These are phyloP conservation scores for Phocoena phocoena DNA, from an alignment of 2,113 vertebrate genomes.

Conservation along the genomic window DNA sequence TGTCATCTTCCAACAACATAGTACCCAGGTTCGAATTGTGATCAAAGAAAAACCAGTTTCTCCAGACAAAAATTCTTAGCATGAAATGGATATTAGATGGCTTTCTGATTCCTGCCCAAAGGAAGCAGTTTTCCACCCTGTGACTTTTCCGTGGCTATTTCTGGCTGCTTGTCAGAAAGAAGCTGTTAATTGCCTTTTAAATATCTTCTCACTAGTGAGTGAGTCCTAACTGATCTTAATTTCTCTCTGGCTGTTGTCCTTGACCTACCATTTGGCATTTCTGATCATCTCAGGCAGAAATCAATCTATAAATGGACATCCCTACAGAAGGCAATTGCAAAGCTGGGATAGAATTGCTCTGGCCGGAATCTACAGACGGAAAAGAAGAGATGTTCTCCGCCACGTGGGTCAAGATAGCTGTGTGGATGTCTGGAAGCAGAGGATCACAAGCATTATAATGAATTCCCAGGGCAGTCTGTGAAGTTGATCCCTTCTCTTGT, in stretches of 20 bases:
- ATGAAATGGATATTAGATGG: not conserved
- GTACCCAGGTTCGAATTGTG: not conserved
- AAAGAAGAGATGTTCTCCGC: not conserved
- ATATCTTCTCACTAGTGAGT: not conserved
- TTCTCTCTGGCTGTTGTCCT: not conserved
- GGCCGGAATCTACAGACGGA: not conserved
- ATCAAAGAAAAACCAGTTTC: not conserved
- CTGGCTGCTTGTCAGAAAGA: not conserved
- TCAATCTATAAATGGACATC: not conserved
- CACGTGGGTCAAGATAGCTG: not conserved
- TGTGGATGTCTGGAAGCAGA: not conserved
- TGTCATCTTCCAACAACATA: not conserved
- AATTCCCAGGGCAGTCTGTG: not conserved
- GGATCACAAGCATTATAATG: too few species aligned
- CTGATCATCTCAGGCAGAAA: not conserved
- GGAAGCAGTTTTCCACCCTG: not conserved
- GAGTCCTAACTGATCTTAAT: not conserved
- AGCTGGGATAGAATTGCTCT: not conserved
- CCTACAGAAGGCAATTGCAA: not conserved
- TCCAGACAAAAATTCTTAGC: not conserved
- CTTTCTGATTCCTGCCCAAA: not conserved
- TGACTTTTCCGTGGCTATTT: not conserved
- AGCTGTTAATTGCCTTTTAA: constrained; percentile 11
- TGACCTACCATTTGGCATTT: not conserved
- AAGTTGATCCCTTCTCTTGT: not conserved